phyloP scores from a whole-genome alignment of 2,113 vertebrate genomes.

The Grantiella picta region DNA sequence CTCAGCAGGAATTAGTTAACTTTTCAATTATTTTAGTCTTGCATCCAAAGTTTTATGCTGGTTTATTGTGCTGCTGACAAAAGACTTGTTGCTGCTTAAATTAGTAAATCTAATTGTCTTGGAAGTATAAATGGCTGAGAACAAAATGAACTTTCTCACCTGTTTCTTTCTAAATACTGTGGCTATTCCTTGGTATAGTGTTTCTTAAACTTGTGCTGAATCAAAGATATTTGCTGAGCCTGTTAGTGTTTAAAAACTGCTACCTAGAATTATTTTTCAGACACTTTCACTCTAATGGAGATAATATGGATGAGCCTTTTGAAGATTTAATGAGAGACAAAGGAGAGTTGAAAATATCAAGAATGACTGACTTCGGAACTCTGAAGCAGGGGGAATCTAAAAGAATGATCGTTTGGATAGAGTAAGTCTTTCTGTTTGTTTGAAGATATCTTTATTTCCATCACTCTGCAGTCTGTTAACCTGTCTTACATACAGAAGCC shows the following conservation, averaged over 20 bases:
- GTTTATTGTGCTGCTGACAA: background rate
- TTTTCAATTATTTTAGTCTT: background rate
- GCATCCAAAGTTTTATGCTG: background rate
- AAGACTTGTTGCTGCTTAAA: background rate
- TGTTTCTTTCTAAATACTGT: background rate
- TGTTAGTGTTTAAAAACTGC: background rate
- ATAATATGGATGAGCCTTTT: background rate
- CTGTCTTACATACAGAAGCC: background rate
- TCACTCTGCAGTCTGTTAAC: background rate
- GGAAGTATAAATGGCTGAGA: background rate
- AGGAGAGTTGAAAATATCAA: slow-evolving; percentile 79
- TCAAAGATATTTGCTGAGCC: background rate
- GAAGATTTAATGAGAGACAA: slow-evolving; percentile 79
- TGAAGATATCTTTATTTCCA: background rate
- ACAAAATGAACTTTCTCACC: background rate
- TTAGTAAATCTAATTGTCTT: background rate
- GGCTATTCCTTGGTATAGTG: background rate
- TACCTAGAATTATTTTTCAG: slow-evolving; percentile 24
- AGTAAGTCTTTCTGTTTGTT: slow-evolving; percentile 76
- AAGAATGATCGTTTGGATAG: slow-evolving; percentile 80
- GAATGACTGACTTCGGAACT: slow-evolving; percentile 79
- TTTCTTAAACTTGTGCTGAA: background rate
- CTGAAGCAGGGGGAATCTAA: slow-evolving; percentile 76
- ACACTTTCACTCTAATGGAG: background rate
- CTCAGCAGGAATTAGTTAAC: background rate